These are phyloP conservation scores for Geotrupes spiniger DNA, from an alignment of 2,888 invertebrate species.

Conservation along the genomic window DNA sequence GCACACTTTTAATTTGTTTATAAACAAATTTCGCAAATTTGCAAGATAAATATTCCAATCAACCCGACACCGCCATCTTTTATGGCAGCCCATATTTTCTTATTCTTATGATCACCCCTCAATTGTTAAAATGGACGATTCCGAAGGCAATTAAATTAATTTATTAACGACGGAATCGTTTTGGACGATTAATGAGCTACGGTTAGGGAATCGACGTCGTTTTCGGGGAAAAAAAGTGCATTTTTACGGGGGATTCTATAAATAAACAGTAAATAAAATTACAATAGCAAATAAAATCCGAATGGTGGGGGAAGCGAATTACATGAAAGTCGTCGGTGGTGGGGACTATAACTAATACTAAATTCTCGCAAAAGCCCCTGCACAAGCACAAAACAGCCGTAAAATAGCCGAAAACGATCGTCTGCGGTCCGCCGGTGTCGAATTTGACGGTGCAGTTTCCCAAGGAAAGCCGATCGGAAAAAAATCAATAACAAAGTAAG, in stretches of 20 bases:
- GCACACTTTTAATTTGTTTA: constrained; percentile 38
- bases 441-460: no score
- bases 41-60: constrained; percentile 46
- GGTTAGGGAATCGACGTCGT: not conserved
- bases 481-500: constrained; percentile 50
- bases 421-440: no score
- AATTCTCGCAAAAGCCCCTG: constrained; percentile 40
- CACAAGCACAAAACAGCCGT: constrained; percentile 28
- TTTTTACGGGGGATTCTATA: constrained; percentile 1
- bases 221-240: no score
- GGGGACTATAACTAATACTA: constrained; percentile 32
- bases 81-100: constrained; percentile 32
- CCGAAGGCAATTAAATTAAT: constrained; percentile 29
- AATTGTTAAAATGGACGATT: constrained; percentile 41
- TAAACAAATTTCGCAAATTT: constrained; percentile 48
- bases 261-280: constrained; percentile 21
- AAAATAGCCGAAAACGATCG: constrained; percentile 8
- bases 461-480: constrained; percentile 20
- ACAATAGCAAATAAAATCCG: constrained; percentile 18
- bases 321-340: constrained; percentile 23
- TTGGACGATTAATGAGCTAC: not conserved
- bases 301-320: constrained; percentile 10
- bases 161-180: not conserved
- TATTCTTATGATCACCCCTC: constrained; percentile 33
- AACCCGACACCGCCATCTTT: constrained; percentile 48